These are phyloP conservation scores for Dissostichus mawsoni DNA, from an alignment of 2,113 vertebrate species.

Conservation along the genomic window DNA sequence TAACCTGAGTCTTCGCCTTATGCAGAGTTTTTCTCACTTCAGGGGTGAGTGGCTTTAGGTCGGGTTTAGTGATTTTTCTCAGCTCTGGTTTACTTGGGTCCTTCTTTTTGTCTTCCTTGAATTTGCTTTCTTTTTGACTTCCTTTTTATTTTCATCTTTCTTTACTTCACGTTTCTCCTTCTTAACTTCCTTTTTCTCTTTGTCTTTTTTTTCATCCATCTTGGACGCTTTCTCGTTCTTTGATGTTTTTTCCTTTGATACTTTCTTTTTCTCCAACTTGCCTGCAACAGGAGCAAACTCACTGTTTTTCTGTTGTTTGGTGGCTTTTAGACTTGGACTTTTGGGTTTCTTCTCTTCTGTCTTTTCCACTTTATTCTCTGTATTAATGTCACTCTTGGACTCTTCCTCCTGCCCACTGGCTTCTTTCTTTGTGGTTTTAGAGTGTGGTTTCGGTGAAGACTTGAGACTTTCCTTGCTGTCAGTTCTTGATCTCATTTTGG, in stretches of 20 bases:
- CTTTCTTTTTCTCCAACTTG: slow-evolving; percentile 93
- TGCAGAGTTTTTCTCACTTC: slow-evolving; percentile 96
- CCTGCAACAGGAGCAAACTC: slow-evolving; percentile 82
- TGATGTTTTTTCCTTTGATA: slow-evolving; percentile 89
- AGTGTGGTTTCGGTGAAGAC: slow-evolving; percentile 88
- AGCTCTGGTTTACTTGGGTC: slow-evolving; percentile 89
- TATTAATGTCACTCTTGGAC: slow-evolving; percentile 86
- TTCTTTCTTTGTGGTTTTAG: slow-evolving; percentile 90
- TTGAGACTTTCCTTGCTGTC: slow-evolving; percentile 98
- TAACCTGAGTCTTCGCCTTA: slow-evolving; percentile 92
- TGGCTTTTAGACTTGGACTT: slow-evolving; percentile 86
- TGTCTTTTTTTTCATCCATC: slow-evolving; percentile 95
- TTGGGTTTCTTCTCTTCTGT: slow-evolving; percentile 88
- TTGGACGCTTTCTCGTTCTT: slow-evolving; percentile 92
- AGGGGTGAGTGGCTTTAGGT: slow-evolving; percentile 94
- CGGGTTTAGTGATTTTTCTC: slow-evolving; percentile 92
- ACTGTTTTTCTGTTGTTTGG: slow-evolving; percentile 87
- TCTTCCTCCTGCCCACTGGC: slow-evolving; percentile 85
- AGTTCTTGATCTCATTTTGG: slow-evolving; percentile 93
- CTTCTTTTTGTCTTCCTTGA: slow-evolving; percentile 93
- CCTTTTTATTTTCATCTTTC: slow-evolving; percentile 91
- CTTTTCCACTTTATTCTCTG: slow-evolving; percentile 90
- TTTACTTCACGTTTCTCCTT: slow-evolving; percentile 85
- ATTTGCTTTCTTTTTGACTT: slow-evolving; percentile 90
- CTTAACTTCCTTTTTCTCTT: slow-evolving; percentile 94